Base-by-base conservation (phyloP, 2,113 vertebrate genomes). In the Heterotilapia buettikoferi region DNA sequence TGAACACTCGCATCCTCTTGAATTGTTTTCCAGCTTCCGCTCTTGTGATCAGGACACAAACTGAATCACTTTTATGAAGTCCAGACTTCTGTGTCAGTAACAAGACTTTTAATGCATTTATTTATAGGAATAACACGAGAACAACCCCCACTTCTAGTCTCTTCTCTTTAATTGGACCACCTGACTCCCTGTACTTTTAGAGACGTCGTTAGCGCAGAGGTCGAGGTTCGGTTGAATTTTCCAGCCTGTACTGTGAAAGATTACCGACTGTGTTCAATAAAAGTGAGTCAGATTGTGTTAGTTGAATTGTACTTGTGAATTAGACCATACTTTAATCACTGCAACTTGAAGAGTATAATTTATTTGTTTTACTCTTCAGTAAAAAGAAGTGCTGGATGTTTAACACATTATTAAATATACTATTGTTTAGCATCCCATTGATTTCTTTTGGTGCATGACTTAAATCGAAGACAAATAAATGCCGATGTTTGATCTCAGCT, bases 301-400 rank as follows among this genome's bases (percentile, higher is more conserved):
- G 9, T 7, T 76, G 43, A 76, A 19, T 50, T 50, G 43, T 12
- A 29, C 14, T 47, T 50, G 16, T 76, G 71, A 76, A 76, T 31
- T 33, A 78, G 73, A n/a, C 73, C 73, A 7, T n/a, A 78, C 26
- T 52, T 78, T 52, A 52, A 78, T n/a, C 45, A 52, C 18, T 31
- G 73, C 26, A 78, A 78, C 73, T 33, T 78, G 80, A 88, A 16
- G 21, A 87, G 85, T 47, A 50, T 54, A 88, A 92, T 90, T 29
- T 90, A 85, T 89, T 85, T 59, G 29, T 47, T 26, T 83, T 11
- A 4, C 14, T 45, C 54, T 19, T 14, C 14, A 7, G 59, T 63
- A n/a, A 63, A 36, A 63, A 19, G 38, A 66, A 38, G 2, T n/a
- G 18, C 33, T 52, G 26, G 1, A 50, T 50, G 26, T 31, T 47